Percentiles rank a stretch among this genome's conserved stretches.
Conservation (phyloP, 2,888 invertebrate genomes). For the Corythucha ciliata region DNA sequence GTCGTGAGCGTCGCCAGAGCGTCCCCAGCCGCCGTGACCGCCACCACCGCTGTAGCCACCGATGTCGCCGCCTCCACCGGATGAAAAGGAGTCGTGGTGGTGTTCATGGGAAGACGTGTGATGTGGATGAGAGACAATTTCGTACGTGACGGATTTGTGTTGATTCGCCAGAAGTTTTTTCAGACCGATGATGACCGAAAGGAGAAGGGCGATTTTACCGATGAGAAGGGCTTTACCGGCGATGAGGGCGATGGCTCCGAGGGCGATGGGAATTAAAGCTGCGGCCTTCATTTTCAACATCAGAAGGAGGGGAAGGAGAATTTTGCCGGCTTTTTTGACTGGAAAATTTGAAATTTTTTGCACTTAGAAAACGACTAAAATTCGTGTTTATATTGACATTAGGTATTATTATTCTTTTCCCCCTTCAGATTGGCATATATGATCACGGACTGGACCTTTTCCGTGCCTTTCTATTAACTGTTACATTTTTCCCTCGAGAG, state of each 20-base stretch:
- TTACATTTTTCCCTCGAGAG: too few relatives aligned
- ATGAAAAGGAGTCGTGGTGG: constrained; percentile 56
- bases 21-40: constrained; percentile 59
- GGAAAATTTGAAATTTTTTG: too few relatives aligned
- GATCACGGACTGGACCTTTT: too few relatives aligned
- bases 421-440: too few relatives aligned
- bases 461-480: too few relatives aligned
- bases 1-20: constrained; percentile 57
- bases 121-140: constrained; percentile 76
- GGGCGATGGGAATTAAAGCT: constrained; percentile 64
- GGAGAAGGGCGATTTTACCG: constrained; percentile 73
- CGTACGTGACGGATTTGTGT: constrained; percentile 65
- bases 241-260: constrained; percentile 73
- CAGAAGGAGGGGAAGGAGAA: constrained; percentile 65
- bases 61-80: constrained; percentile 49
- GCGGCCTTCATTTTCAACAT: constrained; percentile 69
- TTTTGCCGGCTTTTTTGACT: constrained; percentile 59
- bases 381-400: too few relatives aligned
- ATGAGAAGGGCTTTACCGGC: constrained; percentile 77
- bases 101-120: constrained; percentile 60
- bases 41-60: constrained; percentile 43
- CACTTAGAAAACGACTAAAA: too few relatives aligned
- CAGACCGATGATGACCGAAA: constrained; percentile 73
- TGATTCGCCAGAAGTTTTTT: constrained; percentile 67
- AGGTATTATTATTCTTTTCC: too few relatives aligned